Evolutionary conservation across 2,888 invertebrate genomes (phyloP).

Genomic region (Cordilura impudica): DNA sequence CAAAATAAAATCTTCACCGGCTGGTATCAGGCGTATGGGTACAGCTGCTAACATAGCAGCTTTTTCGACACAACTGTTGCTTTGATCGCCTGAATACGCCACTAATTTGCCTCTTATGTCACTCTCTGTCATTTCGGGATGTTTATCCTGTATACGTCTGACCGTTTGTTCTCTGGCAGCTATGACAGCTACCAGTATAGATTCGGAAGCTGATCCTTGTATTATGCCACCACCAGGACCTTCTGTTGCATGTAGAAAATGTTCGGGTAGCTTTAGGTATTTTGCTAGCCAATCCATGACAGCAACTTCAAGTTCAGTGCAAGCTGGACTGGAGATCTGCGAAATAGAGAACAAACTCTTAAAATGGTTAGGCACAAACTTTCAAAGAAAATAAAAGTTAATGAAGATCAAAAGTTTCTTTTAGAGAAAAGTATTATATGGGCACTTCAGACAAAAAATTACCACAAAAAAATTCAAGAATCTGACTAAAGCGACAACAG

Average conservation of each 20-base stretch:
- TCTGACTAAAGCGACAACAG: too few species aligned
- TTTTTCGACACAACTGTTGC: constrained; percentile 94
- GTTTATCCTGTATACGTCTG: constrained; percentile 79
- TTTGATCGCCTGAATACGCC: constrained; percentile 91
- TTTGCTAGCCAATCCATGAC: constrained; percentile 97
- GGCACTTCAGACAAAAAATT: too few species aligned
- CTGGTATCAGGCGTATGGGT: constrained; percentile 85
- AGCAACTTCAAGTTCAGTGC: constrained; percentile 93
- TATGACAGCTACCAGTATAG: constrained; percentile 89
- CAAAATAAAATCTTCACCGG: constrained; percentile 83
- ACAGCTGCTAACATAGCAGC: constrained; percentile 89
- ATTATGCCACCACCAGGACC: constrained; percentile 92
- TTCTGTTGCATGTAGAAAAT: constrained; percentile 87
- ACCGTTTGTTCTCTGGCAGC: constrained; percentile 86
- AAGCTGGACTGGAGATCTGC: constrained; percentile 90
- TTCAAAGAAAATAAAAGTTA: too few species aligned
- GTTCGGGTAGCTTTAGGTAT: constrained; percentile 87
- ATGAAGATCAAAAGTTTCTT: too few species aligned
- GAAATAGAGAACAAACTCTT: too few species aligned
- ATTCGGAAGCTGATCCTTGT: constrained; percentile 95
- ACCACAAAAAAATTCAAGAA: too few species aligned
- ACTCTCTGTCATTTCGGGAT: constrained; percentile 82
- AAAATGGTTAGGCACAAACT: too few species aligned
- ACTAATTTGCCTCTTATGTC: constrained; percentile 85
- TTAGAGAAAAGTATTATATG: too few species aligned